phyloP scores from a whole-genome alignment of 2,888 invertebrate species.

The Caenorhabditis macrosperma region DNA sequence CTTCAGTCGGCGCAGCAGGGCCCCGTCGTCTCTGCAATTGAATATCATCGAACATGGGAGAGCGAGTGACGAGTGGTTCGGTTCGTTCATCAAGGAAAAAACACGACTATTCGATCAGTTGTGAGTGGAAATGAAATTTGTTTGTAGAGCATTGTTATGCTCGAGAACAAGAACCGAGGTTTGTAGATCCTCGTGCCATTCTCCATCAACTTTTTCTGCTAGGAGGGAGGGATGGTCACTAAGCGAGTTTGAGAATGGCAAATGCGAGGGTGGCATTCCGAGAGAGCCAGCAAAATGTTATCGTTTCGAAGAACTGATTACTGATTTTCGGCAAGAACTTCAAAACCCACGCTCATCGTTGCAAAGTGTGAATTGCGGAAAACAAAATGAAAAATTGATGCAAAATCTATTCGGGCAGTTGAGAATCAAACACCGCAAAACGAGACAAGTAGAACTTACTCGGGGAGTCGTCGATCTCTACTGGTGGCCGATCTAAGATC shows the following conservation, averaged over 20 bases:
- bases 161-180: background rate
- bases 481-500: background rate
- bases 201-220: too few species aligned
- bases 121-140: conserved; percentile 6
- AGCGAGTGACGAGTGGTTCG: background rate
- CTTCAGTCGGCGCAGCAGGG: conserved; percentile 61
- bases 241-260: too few species aligned
- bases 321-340: background rate
- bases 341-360: background rate
- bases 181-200: background rate
- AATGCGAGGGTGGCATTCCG: too few species aligned
- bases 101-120: conserved; percentile 11
- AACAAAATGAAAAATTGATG: conserved; percentile 23
- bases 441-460: conserved; percentile 39
- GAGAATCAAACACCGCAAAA: background rate
- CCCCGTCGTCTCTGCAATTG: conserved; percentile 53
- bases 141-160: conserved; percentile 9
- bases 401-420: background rate
- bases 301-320: background rate
- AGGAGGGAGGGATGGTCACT: too few species aligned
- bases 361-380: background rate
- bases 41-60: background rate
- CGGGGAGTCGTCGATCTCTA: conserved; percentile 11
- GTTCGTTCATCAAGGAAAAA: background rate
- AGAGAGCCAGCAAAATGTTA: background rate